phyloP scores from a whole-genome alignment of 2,113 vertebrate genomes.

The Macroglossus sobrinus region DNA sequence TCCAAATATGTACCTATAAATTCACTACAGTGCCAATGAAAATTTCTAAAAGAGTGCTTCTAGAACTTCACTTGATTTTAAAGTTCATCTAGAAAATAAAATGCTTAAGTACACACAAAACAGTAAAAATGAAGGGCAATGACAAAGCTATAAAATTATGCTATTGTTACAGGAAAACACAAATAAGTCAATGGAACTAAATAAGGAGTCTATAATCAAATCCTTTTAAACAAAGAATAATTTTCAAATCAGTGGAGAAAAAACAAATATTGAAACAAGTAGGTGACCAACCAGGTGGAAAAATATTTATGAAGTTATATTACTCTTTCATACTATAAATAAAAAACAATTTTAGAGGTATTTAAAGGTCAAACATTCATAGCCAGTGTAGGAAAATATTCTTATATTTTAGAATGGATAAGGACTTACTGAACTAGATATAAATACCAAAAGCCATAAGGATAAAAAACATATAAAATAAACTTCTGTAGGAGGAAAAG shows the following conservation, averaged over 20 bases:
- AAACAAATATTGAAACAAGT: neutral
- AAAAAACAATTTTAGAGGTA: neutral
- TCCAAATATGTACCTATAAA: neutral
- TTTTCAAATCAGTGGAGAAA: neutral
- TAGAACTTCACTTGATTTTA: neutral
- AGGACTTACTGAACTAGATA: neutral
- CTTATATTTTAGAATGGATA: neutral
- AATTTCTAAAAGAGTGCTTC: neutral
- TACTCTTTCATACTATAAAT: neutral
- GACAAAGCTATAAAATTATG: neutral
- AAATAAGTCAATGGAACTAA: neutral
- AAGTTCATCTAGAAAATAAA: neutral
- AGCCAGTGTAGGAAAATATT: neutral
- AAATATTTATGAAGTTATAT: neutral
- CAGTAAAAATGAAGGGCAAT: neutral
- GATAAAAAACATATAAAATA: neutral
- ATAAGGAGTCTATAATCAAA: neutral
- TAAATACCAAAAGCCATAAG: neutral
- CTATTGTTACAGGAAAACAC: neutral
- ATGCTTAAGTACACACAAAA: neutral
- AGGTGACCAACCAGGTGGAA: neutral
- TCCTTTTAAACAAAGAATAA: neutral
- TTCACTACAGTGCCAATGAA: neutral
- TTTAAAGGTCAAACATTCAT: neutral
- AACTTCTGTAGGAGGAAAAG: neutral